These are phyloP conservation scores for Cepphus grylle DNA, from an alignment of 2,113 vertebrate genomes.

Conservation along the genomic window DNA sequence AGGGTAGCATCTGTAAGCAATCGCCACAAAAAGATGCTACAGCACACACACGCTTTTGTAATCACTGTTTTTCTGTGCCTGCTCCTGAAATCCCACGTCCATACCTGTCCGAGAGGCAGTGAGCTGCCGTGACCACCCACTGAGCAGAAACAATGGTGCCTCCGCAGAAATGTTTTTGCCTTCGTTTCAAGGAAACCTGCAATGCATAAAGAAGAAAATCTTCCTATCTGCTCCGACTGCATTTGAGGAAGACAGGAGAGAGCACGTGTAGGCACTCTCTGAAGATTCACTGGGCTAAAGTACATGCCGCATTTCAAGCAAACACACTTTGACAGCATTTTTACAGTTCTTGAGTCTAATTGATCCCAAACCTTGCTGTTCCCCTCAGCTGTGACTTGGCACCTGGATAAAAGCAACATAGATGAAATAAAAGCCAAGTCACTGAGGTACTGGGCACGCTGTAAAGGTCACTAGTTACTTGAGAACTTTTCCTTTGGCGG, in stretches of 20 bases:
- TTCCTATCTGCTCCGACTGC: neutral
- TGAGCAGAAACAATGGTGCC: conserved; percentile 80
- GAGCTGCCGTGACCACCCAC: conserved; percentile 86
- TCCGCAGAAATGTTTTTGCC: conserved; percentile 83
- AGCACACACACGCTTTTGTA: neutral
- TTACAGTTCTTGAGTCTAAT: neutral
- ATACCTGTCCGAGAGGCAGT: conserved; percentile 79
- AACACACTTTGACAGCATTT: neutral
- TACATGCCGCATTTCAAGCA: neutral
- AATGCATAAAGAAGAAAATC: neutral
- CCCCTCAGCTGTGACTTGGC: neutral
- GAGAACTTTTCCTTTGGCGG: neutral
- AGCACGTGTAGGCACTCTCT: neutral
- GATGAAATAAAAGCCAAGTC: neutral
- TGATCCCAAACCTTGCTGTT: neutral
- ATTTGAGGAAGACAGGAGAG: neutral
- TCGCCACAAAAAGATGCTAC: neutral
- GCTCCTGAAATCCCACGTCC: neutral
- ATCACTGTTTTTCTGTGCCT: neutral
- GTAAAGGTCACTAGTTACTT: neutral
- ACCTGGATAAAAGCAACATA: neutral
- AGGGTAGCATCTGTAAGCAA: neutral
- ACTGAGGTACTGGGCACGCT: accelerated
- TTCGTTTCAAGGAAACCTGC: conserved; percentile 83
- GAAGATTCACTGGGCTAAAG: neutral